These are phyloP conservation scores for Perccottus glenii DNA, from an alignment of 2,113 vertebrate genomes.

Conservation along the genomic window DNA sequence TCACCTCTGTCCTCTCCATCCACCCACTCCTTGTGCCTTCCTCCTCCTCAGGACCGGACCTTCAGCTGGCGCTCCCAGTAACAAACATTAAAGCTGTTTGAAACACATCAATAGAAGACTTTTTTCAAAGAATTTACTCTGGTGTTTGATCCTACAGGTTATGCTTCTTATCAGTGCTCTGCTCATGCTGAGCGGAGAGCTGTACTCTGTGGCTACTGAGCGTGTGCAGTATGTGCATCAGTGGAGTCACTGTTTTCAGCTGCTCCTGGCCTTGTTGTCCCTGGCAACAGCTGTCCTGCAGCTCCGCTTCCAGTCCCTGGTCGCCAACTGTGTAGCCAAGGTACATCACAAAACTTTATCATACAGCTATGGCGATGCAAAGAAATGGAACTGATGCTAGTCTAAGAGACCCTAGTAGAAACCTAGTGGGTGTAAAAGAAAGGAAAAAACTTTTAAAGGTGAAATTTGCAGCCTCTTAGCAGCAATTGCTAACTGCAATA, in stretches of 20 bases:
- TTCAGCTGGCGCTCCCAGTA: constrained; percentile 73
- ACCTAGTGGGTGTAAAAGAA: too few species aligned
- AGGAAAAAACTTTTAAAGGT: too few species aligned
- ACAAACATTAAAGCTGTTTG: not conserved
- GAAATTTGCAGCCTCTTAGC: too few species aligned
- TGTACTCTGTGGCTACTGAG: constrained; percentile 56
- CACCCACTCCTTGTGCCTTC: constrained; percentile 69
- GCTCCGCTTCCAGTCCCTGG: constrained; percentile 62
- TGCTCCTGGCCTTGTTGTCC: constrained; percentile 68
- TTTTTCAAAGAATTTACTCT: not conserved
- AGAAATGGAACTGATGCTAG: too few species aligned
- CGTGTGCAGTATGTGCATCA: constrained; percentile 36
- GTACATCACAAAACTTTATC: constrained; percentile 23
- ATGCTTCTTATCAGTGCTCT: constrained; percentile 74
- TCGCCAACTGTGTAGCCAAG: constrained; percentile 52
- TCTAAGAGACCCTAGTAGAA: too few species aligned
- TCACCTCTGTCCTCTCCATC: constrained; percentile 61
- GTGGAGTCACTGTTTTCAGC: constrained; percentile 59
- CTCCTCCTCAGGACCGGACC: constrained; percentile 52
- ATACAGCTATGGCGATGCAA: too few species aligned
- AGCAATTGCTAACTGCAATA: too few species aligned
- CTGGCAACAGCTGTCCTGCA: constrained; percentile 69
- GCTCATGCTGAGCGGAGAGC: constrained; percentile 63
- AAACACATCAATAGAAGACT: not conserved
- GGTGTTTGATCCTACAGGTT: constrained; percentile 50